Evolutionary conservation across 1,140 invertebrate species (phyloP).

Genomic region (Argopecten irradians): DNA sequence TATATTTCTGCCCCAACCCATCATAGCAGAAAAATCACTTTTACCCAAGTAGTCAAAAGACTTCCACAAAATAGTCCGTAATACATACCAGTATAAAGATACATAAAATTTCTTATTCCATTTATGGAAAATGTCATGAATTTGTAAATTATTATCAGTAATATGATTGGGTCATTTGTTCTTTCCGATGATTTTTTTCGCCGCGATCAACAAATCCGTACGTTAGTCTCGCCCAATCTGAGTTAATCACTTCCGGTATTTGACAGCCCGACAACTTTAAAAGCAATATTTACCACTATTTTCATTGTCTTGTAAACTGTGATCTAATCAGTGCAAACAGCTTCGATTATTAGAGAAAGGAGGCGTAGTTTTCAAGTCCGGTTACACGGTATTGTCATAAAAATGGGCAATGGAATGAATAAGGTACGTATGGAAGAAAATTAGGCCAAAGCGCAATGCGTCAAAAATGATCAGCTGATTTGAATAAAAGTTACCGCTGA

Average conservation of each 20-base stretch:
- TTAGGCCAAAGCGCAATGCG: not conserved
- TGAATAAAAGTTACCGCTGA: too few species aligned
- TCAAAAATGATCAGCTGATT: not conserved
- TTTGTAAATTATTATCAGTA: too few species aligned
- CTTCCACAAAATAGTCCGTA: too few species aligned
- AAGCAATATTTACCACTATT: not conserved
- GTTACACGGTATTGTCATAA: not conserved
- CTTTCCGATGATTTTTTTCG: too few species aligned
- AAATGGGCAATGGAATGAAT: constrained; percentile 21
- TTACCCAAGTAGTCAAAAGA: too few species aligned
- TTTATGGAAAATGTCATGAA: too few species aligned
- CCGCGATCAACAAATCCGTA: not conserved
- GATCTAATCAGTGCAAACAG: not conserved
- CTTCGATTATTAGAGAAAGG: not conserved
- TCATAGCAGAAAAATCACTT: too few species aligned
- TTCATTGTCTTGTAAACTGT: not conserved
- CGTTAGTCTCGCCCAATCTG: not conserved
- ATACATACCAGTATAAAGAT: too few species aligned
- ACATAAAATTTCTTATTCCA: too few species aligned
- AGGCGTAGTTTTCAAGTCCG: not conserved
- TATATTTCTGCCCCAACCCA: too few species aligned
- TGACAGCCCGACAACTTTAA: not conserved
- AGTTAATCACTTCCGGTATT: not conserved
- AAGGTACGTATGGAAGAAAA: not conserved
- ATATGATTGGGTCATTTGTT: too few species aligned